Base-by-base conservation (phyloP, 64 coral and sea anemone genomes). In the Montipora efflorescens region DNA sequence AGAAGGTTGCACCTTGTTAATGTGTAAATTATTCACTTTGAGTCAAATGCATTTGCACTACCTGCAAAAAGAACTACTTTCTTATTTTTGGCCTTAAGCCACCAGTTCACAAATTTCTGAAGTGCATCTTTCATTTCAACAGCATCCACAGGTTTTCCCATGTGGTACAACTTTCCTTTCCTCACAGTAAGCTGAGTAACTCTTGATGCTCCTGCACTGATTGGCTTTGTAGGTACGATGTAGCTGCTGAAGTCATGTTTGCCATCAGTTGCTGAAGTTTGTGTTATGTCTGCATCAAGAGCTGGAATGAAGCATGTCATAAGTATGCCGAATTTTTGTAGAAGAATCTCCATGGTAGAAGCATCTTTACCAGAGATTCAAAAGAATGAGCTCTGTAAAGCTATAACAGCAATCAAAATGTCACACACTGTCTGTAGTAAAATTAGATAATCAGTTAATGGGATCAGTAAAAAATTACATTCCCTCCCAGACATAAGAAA, bases 211-310 rank as follows among this genome's bases (percentile, higher is more conserved):
- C 48, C 87, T 75, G 72, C 70, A 76, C 68, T 89, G 72, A 89
- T 89, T 22, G 48, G 18, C 72, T 89, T 89, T 52, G 68, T 89
- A 48, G 87, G 87, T 44, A 89, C 47, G 14, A 89, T 58, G 87
- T 89, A 89, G 69, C 44, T 89, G 74, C 23, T 89, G 87, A 89
- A 89, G 46, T 89, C 46, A 74, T 89, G 46, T 52, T 89, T 76
- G 44, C 87, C 46, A 49, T 49, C 48, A 49, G 57, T 55, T 80
- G 78, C 78, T 80, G 78, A 58, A 80, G 52, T 89, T 53, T 89
- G 87, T 89, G 71, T 57, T 28, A 28, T 89, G 72, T 74, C 87
- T 55, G 87, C 74, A 89, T 89, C 87, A 76, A 76, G 53, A 89
- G 87, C 87, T 89, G 72, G 19, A 89, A 89, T 25, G 46, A 59